A percentile compares a stretch with the other conserved stretches of the same genome.
Conservation (phyloP, 2,113 vertebrate genomes). For the Syngnathus typhle region DNA sequence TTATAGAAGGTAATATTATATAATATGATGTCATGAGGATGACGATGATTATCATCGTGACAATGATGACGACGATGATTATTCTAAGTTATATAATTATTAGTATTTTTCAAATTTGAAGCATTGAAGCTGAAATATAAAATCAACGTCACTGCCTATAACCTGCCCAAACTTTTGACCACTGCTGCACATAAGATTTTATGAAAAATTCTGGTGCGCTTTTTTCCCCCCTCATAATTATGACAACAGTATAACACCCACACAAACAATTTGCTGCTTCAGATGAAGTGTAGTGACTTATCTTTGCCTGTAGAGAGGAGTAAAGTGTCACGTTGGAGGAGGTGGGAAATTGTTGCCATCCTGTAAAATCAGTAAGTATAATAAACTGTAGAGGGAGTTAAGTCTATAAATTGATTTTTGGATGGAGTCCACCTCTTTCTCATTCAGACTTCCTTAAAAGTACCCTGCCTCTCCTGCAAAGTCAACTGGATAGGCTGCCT, state of each 20-base stretch:
- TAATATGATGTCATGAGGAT: no score
- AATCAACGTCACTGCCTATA: neutral
- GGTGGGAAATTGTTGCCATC: neutral
- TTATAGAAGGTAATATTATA: no score
- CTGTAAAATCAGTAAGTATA: neutral
- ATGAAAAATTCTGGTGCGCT: neutral
- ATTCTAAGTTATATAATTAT: no score
- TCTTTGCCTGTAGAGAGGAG: conserved; percentile 32
- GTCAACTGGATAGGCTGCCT: neutral
- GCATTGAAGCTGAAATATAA: no score
- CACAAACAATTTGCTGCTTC: neutral
- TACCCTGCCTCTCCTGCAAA: neutral
- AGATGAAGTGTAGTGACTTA: neutral
- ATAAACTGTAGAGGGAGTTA: neutral
- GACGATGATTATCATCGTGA: no score
- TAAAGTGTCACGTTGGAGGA: neutral
- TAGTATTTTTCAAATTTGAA: no score
- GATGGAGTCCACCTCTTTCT: neutral
- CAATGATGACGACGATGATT: no score
- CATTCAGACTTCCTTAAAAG: no score
- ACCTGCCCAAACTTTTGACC: neutral
- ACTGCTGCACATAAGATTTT: neutral
- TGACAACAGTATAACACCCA: neutral
- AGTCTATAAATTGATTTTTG: no score
- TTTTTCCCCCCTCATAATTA: neutral